phyloP scores from a whole-genome alignment of 2,113 vertebrate genomes.

The Mus pahari region DNA sequence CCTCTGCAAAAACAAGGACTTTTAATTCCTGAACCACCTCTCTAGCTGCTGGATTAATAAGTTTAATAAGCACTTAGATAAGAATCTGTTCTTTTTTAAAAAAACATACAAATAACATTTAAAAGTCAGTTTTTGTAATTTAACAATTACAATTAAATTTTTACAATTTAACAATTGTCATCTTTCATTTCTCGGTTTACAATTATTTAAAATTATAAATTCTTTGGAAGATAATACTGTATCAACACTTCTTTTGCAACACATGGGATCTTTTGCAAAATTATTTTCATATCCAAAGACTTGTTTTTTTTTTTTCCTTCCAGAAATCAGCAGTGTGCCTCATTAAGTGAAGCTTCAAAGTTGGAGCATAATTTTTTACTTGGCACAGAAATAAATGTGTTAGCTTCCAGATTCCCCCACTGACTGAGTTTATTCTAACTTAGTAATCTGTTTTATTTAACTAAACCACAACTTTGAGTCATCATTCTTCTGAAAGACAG shows the following conservation, averaged over 20 bases:
- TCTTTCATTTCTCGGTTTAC: background rate
- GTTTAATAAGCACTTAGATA: background rate
- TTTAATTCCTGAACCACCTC: no score
- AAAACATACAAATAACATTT: constrained; percentile 20
- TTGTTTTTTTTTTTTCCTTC: constrained; percentile 44
- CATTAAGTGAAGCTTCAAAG: constrained; percentile 75
- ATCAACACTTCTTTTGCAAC: background rate
- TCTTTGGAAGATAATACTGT: background rate
- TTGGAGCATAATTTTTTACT: constrained; percentile 46
- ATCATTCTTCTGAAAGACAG: constrained; percentile 29
- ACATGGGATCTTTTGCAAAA: constrained; percentile 48
- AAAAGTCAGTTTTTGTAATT: constrained; percentile 22
- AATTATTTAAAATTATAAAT: constrained; percentile 34
- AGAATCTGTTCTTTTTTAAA: background rate
- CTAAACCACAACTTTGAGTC: constrained; percentile 49
- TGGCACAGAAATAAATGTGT: constrained; percentile 66
- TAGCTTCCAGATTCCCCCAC: constrained; percentile 62
- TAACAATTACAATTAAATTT: no score
- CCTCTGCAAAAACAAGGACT: background rate
- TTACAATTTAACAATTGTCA: no score
- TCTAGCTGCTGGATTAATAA: background rate
- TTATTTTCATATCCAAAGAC: constrained; percentile 69
- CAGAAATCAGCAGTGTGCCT: constrained; percentile 46
- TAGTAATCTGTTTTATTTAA: constrained; percentile 66
- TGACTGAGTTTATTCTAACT: constrained; percentile 74